phyloP scores from a whole-genome alignment of 1,140 invertebrate species.

The Semibalanus balanoides region DNA sequence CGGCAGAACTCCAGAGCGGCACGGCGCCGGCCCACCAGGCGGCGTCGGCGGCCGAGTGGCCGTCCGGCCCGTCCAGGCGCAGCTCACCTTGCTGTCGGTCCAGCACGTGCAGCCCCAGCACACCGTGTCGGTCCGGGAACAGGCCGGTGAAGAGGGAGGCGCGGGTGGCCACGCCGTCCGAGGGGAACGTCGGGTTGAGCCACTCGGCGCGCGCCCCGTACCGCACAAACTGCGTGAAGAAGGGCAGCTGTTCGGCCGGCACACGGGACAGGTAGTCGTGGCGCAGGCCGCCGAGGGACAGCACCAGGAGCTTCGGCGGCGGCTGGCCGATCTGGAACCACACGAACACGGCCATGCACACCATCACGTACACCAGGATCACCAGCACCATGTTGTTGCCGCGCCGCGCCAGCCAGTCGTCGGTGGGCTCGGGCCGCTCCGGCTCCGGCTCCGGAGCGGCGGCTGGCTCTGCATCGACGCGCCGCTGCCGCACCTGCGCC shows the following conservation, averaged over 20 bases:
- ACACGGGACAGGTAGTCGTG: neutral
- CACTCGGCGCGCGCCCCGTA: neutral
- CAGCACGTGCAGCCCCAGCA: neutral
- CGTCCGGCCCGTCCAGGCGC: neutral
- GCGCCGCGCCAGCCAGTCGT: neutral
- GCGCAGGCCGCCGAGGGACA: neutral
- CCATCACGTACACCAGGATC: neutral
- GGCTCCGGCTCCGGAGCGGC: too few relatives aligned
- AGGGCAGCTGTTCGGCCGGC: neutral
- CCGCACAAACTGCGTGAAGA: neutral
- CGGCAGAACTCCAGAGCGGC: neutral
- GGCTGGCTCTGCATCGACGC: neutral
- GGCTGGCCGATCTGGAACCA: neutral
- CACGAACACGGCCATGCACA: neutral
- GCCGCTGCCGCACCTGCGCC: neutral
- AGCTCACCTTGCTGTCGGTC: neutral
- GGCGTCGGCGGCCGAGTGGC: neutral
- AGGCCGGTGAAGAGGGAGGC: neutral
- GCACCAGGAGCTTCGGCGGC: neutral
- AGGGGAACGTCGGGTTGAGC: neutral
- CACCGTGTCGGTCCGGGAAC: neutral
- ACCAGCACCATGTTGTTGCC: neutral
- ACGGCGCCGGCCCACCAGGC: neutral
- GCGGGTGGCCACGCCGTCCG: neutral
- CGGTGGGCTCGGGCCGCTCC: neutral